Conservation (phyloP, 2,797 vertebrate species). For the Lepilemur septentrionalis region DNA sequence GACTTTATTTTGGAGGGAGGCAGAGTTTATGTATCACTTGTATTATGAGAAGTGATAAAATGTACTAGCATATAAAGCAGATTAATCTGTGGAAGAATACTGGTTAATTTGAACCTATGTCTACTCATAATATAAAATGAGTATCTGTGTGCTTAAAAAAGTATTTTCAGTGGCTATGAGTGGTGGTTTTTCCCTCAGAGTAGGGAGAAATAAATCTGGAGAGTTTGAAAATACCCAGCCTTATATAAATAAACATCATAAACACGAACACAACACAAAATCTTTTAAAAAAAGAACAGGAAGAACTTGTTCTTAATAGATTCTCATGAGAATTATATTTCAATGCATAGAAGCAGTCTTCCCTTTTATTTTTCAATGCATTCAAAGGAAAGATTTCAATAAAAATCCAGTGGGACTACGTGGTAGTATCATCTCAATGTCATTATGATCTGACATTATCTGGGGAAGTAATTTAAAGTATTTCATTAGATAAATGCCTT, state of each 20-base stretch:
- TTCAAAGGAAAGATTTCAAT: conserved; percentile 38
- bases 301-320: conserved; percentile 25
- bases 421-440: conserved; percentile 59
- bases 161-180: not conserved
- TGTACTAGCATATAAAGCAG: not conserved
- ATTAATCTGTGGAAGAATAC: conserved; percentile 4
- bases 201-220: not conserved
- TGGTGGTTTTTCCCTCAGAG: not conserved
- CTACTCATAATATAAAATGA: not conserved
- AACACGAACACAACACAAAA: not conserved
- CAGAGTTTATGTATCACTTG: not conserved
- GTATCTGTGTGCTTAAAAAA: not conserved
- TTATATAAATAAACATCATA: conserved; percentile 28
- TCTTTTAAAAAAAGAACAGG: conserved; percentile 1
- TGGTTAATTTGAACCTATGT: conserved; percentile 2
- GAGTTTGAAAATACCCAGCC: not conserved
- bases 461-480: conserved; percentile 55
- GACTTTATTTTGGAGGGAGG: not conserved
- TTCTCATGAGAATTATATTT: conserved; percentile 49
- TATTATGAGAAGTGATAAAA: conserved; percentile 36
- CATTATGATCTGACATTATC: conserved; percentile 44
- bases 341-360: not conserved
- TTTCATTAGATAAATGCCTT: conserved; percentile 52
- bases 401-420: conserved; percentile 23
- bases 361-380: conserved; percentile 36